Conservation (phyloP, 1,140 invertebrate genomes). For the Leptinotarsa undecemlineata region DNA sequence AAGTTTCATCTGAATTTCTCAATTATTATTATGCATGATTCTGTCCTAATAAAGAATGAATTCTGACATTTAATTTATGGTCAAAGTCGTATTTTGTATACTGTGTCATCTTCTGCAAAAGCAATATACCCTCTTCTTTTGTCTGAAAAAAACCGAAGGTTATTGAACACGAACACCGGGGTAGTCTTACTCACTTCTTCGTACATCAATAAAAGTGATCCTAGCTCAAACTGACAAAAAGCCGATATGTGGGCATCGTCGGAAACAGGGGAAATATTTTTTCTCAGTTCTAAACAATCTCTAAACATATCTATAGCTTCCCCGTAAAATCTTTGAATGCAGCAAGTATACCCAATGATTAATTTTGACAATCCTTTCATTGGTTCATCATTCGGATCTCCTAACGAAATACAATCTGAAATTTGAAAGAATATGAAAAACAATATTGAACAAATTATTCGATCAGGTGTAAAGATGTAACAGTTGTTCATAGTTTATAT, state of each 20-base stretch:
- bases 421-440: background rate
- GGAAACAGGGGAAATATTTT: slow-evolving; percentile 47
- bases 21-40: background rate
- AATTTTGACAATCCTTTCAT: slow-evolving; percentile 62
- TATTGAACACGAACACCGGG: too few relatives aligned
- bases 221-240: slow-evolving; percentile 71
- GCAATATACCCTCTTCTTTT: slow-evolving; percentile 59
- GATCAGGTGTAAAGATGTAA: too few relatives aligned
- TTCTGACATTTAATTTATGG: slow-evolving; percentile 65
- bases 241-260: slow-evolving; percentile 68
- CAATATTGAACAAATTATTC: background rate
- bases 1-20: background rate
- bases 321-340: slow-evolving; percentile 56
- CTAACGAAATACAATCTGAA: slow-evolving; percentile 42
- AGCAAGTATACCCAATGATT: slow-evolving; percentile 59
- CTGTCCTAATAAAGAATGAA: slow-evolving; percentile 62
- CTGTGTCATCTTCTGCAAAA: slow-evolving; percentile 58
- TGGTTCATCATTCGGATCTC: slow-evolving; percentile 56
- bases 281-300: slow-evolving; percentile 58
- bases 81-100: slow-evolving; percentile 74
- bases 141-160: slow-evolving; percentile 55
- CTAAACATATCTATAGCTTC: slow-evolving; percentile 60
- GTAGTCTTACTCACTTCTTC: slow-evolving; percentile 54
- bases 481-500: too few relatives aligned
- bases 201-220: slow-evolving; percentile 59